A percentile compares a stretch with the other conserved stretches of the same genome.
phyloP scores from a whole-genome alignment of 2,113 vertebrate genomes.

The Erpornis zantholeuca region DNA sequence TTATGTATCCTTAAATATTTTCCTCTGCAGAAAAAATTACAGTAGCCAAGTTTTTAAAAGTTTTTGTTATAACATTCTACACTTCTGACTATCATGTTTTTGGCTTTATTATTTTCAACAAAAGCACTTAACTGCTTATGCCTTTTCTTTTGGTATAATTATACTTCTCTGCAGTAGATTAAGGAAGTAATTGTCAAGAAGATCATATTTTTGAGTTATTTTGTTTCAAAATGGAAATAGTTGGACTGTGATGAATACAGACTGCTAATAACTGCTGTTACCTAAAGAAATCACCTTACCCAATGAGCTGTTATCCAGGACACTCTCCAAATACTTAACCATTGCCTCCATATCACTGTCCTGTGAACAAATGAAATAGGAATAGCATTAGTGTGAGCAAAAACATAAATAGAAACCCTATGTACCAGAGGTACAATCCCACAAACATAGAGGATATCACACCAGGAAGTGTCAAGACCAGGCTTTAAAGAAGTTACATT shows the following conservation, averaged over 20 bases:
- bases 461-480: not conserved
- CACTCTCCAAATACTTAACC: constrained; percentile 79
- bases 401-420: not conserved
- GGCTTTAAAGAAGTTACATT: not conserved
- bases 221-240: not conserved
- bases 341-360: constrained; percentile 81
- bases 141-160: not conserved
- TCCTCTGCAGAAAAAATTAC: not conserved
- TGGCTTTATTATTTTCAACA: not conserved
- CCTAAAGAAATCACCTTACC: constrained; percentile 52
- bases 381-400: not conserved
- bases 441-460: not conserved
- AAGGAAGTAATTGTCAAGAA: not conserved
- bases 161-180: not conserved
- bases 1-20: not conserved
- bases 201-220: not conserved
- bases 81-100: not conserved
- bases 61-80: not conserved
- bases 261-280: not conserved
- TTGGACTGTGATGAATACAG: not conserved
- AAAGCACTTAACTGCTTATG: not conserved
- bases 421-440: not conserved
- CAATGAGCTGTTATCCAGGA: constrained; percentile 64
- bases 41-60: not conserved
- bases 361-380: constrained; percentile 57